Percentiles rank a stretch among this genome's conserved stretches.
phyloP scores from a whole-genome alignment of 2,888 invertebrate species.

The Apamea crenata region DNA sequence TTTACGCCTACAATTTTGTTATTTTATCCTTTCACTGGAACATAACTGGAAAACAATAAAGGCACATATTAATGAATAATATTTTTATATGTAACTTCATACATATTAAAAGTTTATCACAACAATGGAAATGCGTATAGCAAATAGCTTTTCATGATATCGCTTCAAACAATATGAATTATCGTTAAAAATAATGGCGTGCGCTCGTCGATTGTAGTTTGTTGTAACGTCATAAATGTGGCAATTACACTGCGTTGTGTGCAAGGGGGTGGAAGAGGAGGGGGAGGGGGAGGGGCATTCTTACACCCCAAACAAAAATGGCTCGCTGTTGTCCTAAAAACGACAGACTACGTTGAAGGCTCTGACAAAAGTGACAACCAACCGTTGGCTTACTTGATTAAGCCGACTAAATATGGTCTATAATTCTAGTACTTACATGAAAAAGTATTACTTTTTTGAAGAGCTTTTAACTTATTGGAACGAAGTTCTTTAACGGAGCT shows the following conservation, averaged over 20 bases:
- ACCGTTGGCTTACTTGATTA: neutral
- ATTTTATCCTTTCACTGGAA: constrained; percentile 15
- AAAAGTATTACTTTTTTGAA: neutral
- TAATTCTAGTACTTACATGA: neutral
- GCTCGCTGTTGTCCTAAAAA: neutral
- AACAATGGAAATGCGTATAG: constrained; percentile 26
- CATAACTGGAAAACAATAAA: constrained; percentile 1
- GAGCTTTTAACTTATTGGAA: too few species aligned
- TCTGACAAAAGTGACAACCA: neutral
- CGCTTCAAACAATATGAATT: constrained; percentile 44
- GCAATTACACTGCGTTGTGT: constrained; percentile 28
- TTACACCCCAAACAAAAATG: constrained; percentile 7
- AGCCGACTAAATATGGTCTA: neutral
- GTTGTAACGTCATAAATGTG: constrained; percentile 44
- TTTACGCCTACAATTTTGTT: neutral
- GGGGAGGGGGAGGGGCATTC: neutral
- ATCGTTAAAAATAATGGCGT: constrained; percentile 53
- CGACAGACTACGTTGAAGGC: neutral
- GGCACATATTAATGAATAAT: constrained; percentile 11
- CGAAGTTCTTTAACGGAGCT: too few species aligned
- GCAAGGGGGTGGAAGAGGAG: neutral
- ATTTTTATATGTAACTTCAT: constrained; percentile 13
- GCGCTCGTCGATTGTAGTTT: constrained; percentile 37
- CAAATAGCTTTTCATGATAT: constrained; percentile 35
- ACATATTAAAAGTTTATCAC: constrained; percentile 30